Percentiles rank a stretch among this genome's conserved stretches.
Conservation (phyloP, 2,113 vertebrate genomes). For the Callaeas wilsoni region DNA sequence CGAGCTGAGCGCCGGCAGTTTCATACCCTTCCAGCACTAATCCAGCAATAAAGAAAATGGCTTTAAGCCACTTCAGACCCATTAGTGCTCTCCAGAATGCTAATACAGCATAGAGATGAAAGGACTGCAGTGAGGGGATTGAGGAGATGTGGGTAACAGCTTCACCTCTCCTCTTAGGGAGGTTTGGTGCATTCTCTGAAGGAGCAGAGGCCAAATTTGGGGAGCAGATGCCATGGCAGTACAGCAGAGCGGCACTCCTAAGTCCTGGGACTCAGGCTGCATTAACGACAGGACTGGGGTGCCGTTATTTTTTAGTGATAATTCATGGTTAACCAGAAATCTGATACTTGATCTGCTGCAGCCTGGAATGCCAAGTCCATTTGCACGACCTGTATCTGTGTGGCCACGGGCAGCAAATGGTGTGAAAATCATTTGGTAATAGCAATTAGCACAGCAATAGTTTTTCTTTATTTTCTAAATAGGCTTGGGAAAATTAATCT, state of each 20-base stretch:
- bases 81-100: background rate
- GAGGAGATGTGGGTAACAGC: background rate
- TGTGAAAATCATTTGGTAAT: background rate
- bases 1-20: background rate
- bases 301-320: background rate
- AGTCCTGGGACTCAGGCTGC: background rate
- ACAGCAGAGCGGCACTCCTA: background rate
- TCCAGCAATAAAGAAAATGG: background rate
- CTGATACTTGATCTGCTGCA: background rate
- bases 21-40: background rate
- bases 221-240: background rate
- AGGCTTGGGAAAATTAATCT: background rate
- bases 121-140: background rate
- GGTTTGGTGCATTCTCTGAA: background rate
- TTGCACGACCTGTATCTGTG: fast-evolving
- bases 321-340: background rate
- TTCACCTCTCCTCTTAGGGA: background rate
- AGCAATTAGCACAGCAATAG: background rate
- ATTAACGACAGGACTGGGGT: background rate
- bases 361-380: background rate
- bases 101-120: background rate
- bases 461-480: background rate
- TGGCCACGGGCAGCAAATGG: background rate
- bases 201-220: background rate
- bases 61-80: slow-evolving; percentile 25